phyloP scores from a whole-genome alignment of 37 sponge, comb jelly and placozoan species.

The Dysidea cf. avara region DNA sequence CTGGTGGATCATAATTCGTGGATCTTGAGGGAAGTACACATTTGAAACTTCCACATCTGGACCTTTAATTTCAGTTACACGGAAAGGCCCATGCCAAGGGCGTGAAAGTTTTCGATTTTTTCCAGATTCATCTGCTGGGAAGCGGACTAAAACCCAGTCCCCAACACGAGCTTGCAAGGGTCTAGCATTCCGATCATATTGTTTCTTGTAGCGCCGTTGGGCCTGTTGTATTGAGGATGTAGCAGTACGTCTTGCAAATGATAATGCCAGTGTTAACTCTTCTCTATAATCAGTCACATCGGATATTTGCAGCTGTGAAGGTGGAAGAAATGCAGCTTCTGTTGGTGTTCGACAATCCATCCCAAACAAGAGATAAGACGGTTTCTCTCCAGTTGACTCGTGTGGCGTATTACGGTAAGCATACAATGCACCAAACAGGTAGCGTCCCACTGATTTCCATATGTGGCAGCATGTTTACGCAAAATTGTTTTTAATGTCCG shows the following conservation, averaged over 20 bases:
- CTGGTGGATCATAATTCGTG: slow-evolving; percentile 32
- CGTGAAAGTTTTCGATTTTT: slow-evolving; percentile 29
- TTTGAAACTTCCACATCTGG: slow-evolving; percentile 20
- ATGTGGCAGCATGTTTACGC: no score
- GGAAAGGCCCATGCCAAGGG: slow-evolving; percentile 44
- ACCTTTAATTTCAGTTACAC: neutral
- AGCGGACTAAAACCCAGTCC: slow-evolving; percentile 27
- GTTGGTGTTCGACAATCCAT: slow-evolving; percentile 19
- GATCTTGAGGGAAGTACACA: slow-evolving; percentile 41
- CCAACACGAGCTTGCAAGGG: neutral
- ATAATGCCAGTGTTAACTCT: slow-evolving; percentile 12
- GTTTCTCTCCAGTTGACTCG: slow-evolving; percentile 15
- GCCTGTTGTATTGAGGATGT: neutral
- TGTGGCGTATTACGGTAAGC: slow-evolving; percentile 30
- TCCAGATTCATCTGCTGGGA: slow-evolving; percentile 41
- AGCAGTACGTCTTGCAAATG: slow-evolving; percentile 16
- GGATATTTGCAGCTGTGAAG: neutral
- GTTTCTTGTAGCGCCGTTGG: slow-evolving; percentile 10
- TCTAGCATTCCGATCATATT: slow-evolving; percentile 13
- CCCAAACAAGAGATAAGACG: slow-evolving; percentile 36
- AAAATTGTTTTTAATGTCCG: no score
- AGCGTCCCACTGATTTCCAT: slow-evolving; percentile 62
- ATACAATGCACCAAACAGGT: slow-evolving; percentile 7
- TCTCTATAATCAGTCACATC: slow-evolving; percentile 23
- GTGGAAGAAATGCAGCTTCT: slow-evolving; percentile 26